Base-by-base conservation (phyloP, 1,140 invertebrate genomes). In the Danaus plexippus region DNA sequence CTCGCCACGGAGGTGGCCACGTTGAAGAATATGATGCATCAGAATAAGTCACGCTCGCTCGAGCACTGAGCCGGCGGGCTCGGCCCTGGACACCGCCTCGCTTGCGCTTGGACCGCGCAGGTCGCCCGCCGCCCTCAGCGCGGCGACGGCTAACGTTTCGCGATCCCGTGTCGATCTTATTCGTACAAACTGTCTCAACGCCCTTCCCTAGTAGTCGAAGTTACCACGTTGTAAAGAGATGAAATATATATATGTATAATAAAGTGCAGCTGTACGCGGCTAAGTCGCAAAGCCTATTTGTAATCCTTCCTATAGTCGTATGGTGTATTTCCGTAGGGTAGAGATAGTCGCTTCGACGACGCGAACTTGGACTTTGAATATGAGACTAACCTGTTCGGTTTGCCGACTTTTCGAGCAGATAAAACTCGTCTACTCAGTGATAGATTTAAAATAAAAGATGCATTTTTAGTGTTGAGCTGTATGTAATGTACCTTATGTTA, bases 1-100 rank as follows among this genome's bases (percentile, higher is more conserved):
- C 89, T 98, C 5, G 96, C 96, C 9, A 94, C 93, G 1, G 97
- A 98, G 80, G 95, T 98, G 44, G 96, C 95, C n/a, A 93, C 92
- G 61, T 90, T 98, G 0, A 95, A 96, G 74, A 92, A 91, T 58
- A 90, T 93, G 77, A 89, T 93, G 70, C 89, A 89, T 51, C 87
- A 89, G 59, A 88, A 86, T 72, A 88, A 68, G 87, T 64, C 80
- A 54, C 80, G 87, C 59, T 71, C 67, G 53, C 75, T 76, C 64
- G 83, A 84, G 65, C 83, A 86, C 67, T 86, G 80, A 86, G 73
- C 78, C 42, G 42, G 41, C 48, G 47, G 15, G 53, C 47, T 11
- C 46, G 52, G 57, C 57, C 55, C 57, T 44, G 63, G 15, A 15
- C 15, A 15, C 15, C 15, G 15, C 15, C 15, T 15, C 51, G 47